Conservation (phyloP, 2,113 vertebrate genomes). For the Macrotis lagotis region DNA sequence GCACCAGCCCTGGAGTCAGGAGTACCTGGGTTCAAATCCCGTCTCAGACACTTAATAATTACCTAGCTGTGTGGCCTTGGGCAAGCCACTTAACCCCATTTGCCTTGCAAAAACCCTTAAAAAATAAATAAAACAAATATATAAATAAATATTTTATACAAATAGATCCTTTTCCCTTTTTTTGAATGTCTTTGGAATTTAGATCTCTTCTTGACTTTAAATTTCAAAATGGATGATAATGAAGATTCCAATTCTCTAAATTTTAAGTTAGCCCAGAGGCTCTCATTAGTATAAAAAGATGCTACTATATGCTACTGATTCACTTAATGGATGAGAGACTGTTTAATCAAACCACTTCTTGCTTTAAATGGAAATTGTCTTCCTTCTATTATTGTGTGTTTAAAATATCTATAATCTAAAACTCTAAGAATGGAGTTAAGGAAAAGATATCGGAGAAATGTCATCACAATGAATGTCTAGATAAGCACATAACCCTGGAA, state of each 20-base stretch:
- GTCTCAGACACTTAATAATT: no score
- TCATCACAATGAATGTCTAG: background rate
- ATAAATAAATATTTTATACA: no score
- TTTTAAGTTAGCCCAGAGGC: background rate
- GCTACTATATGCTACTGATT: background rate
- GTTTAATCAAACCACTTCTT: background rate
- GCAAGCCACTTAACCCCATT: no score
- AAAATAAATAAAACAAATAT: no score
- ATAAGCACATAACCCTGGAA: background rate
- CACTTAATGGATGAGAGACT: background rate
- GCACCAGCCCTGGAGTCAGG: no score
- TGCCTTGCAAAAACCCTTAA: no score
- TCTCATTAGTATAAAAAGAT: background rate
- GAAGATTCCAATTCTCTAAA: background rate
- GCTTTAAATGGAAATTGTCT: background rate
- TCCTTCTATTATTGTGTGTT: background rate
- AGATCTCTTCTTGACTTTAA: background rate
- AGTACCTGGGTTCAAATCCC: no score
- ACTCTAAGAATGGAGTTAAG: background rate
- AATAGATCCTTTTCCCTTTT: no score
- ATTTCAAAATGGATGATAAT: background rate
- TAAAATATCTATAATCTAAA: background rate
- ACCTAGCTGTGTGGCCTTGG: no score
- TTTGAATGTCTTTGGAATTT: no score
- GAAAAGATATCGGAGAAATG: background rate